Base-by-base conservation (phyloP, 2,113 vertebrate genomes). In the Clarias batrachus region DNA sequence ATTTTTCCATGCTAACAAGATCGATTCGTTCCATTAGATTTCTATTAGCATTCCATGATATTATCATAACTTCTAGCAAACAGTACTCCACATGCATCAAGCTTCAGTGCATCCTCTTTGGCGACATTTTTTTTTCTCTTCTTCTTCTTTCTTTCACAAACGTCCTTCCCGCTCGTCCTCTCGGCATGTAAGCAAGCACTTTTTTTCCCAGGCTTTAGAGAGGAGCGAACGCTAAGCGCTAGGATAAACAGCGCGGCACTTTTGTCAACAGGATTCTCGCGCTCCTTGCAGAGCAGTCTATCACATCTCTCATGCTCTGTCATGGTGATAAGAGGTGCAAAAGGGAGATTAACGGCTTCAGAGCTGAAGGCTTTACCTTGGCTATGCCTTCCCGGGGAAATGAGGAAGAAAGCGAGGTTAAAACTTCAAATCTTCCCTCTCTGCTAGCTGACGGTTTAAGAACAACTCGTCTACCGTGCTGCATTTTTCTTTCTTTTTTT, bases 281-380 rank as follows among this genome's bases (percentile, higher is more conserved):
- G 88, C 84, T 91, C 89, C 84, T 88, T 85, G 89, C 63, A 14
- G 86, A 89, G 86, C 63, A 86, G 90, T 89, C 92, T 83, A 89
- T 91, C 91, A 87, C 90, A 91, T 90, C 85, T 92, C 88, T 81
- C 90, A 60, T 82, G 89, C 89, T 88, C 90, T 89, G 92, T 93
- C 92, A 86, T 41, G 88, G 89, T 90, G 91, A 94, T 92, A 91
- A 93, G 92, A 93, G 90, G 92, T 77, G 89, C 89, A 88, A 90
- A 91, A 68, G 81, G 88, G 90, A 93, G 92, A 95, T 93, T 93
- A 93, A 91, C 11, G 37, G 84, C 66, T 84, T 41, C 37, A 62
- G 77, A 86, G 76, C 84, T 87, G 89, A 90, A 85, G 86, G 87
- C 85, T 87, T 88, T 88, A 89, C 90, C 89, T 83, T 85, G 90